Evolutionary conservation across 1,140 invertebrate species (phyloP).

Genomic region (Cydia fagiglandana): DNA sequence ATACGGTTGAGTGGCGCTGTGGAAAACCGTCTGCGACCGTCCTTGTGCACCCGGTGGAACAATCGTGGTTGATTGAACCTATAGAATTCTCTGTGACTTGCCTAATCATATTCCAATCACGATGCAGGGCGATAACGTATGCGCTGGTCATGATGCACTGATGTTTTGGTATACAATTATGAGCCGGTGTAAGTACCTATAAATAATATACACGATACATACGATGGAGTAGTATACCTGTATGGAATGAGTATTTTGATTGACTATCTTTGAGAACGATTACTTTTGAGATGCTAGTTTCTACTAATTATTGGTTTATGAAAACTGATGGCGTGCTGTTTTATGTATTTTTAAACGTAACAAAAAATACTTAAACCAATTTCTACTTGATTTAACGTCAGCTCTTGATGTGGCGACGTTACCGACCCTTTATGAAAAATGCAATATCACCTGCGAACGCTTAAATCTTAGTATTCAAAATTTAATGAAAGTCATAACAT

Average conservation of each 20-base stretch:
- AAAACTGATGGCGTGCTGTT: background rate
- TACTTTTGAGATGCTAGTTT: background rate
- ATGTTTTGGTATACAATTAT: conserved; percentile 14
- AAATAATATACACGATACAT: no score
- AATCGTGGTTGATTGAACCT: conserved; percentile 26
- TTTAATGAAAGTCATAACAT: no score
- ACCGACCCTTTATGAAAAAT: no score
- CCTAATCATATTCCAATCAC: conserved; percentile 30
- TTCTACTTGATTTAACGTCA: no score
- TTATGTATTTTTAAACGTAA: no score
- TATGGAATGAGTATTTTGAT: background rate
- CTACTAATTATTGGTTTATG: background rate
- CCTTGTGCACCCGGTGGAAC: conserved; percentile 21
- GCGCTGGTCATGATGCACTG: conserved; percentile 4
- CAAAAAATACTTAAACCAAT: no score
- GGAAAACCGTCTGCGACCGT: conserved; percentile 16
- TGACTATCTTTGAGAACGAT: background rate
- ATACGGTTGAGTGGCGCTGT: conserved; percentile 2
- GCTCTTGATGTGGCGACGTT: no score
- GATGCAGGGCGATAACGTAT: conserved; percentile 11
- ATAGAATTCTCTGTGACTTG: conserved; percentile 14
- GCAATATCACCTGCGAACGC: no score
- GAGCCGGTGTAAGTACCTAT: no score
- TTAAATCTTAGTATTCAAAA: no score
- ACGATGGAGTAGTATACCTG: no score